Percentiles rank a stretch among this genome's conserved stretches.
These are phyloP conservation scores for Petrophora chlorosata DNA, from an alignment of 2,888 invertebrate genomes.

Conservation along the genomic window DNA sequence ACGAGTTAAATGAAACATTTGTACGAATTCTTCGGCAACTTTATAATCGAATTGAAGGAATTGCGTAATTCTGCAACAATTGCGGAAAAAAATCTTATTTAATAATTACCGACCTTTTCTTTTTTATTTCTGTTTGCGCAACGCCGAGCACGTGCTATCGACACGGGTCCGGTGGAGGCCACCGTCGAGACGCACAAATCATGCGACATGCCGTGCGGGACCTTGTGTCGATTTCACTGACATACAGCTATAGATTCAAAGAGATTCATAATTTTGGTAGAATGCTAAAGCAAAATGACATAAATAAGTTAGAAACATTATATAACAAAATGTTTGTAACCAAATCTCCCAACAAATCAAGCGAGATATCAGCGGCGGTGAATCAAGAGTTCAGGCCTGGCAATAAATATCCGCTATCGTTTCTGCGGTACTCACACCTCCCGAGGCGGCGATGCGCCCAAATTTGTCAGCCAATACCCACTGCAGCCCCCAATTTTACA, in stretches of 20 bases:
- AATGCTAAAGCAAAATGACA: no score
- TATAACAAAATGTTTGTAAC: constrained; percentile 6
- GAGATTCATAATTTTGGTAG: no score
- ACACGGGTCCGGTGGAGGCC: constrained; percentile 57
- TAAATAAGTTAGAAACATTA: no score
- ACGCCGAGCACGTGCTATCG: constrained; percentile 62
- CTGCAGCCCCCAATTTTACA: constrained; percentile 67
- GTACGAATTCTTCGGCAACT: not conserved
- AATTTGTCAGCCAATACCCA: constrained; percentile 58
- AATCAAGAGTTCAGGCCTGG: constrained; percentile 20
- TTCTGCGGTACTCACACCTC: constrained; percentile 39
- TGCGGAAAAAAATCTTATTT: not conserved
- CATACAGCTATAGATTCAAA: not conserved
- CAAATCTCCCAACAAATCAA: constrained; percentile 12
- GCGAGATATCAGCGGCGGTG: constrained; percentile 7
- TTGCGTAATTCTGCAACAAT: constrained; percentile 10
- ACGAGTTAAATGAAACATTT: constrained; percentile 7
- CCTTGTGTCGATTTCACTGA: constrained; percentile 18
- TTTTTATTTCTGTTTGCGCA: constrained; percentile 41
- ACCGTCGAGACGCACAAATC: constrained; percentile 73
- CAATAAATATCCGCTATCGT: constrained; percentile 25
- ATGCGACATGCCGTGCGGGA: constrained; percentile 57
- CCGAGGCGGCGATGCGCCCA: constrained; percentile 50
- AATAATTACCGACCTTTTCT: constrained; percentile 18
- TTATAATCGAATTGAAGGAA: not conserved